These are phyloP conservation scores for Aquatica leii DNA, from an alignment of 2,888 invertebrate genomes.

Conservation along the genomic window DNA sequence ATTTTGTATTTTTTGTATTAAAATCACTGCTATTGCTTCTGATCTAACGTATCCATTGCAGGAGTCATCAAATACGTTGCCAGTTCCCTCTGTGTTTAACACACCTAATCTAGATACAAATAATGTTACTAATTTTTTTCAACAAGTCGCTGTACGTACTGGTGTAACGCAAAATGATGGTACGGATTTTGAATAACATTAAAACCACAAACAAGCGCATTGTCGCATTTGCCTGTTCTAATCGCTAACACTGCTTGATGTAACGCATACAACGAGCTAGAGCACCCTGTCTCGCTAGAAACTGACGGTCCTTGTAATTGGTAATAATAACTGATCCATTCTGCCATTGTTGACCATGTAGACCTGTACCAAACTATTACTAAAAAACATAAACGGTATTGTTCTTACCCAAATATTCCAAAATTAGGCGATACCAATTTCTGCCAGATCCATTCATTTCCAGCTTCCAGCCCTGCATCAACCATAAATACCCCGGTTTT, in stretches of 20 bases:
- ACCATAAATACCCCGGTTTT: not conserved
- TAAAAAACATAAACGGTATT: no score
- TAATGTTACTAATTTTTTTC: no score
- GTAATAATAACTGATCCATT: conserved; percentile 86
- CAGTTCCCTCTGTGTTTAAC: conserved; percentile 67
- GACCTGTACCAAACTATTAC: conserved; percentile 66
- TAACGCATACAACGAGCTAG: conserved; percentile 86
- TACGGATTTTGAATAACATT: conserved; percentile 86
- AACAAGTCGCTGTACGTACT: conserved; percentile 72
- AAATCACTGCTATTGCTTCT: conserved; percentile 75
- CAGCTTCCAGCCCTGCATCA: not conserved
- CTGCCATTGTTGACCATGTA: conserved; percentile 88
- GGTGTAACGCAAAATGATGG: conserved; percentile 69
- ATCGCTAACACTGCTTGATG: conserved; percentile 81
- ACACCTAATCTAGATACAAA: no score
- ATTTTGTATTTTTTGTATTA: conserved; percentile 65
- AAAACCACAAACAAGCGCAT: conserved; percentile 86
- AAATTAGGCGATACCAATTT: not conserved
- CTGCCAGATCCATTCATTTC: not conserved
- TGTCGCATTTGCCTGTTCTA: conserved; percentile 81
- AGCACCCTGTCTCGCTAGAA: conserved; percentile 90
- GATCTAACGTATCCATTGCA: conserved; percentile 85
- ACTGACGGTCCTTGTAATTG: conserved; percentile 88
- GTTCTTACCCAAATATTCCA: not conserved
- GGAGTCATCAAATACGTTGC: conserved; percentile 88